Evolutionary conservation across 2,113 vertebrate genomes (phyloP).

Genomic region (Brachyistius frenatus): DNA sequence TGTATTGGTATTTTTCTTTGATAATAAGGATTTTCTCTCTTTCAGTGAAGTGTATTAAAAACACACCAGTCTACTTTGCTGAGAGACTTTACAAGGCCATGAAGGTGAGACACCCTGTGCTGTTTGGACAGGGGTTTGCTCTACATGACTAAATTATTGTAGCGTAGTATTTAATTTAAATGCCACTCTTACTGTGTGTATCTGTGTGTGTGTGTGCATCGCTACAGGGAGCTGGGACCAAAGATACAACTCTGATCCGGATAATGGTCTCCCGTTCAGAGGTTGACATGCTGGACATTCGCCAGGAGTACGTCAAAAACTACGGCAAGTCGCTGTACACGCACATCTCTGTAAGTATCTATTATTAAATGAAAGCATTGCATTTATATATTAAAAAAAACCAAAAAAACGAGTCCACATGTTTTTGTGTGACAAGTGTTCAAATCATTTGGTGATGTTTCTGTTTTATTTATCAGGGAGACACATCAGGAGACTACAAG

Average conservation of each 20-base stretch:
- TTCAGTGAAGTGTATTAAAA: constrained; percentile 97
- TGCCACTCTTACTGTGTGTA: not conserved
- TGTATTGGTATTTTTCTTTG: not conserved
- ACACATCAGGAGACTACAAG: constrained; percentile 97
- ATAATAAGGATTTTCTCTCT: constrained; percentile 34
- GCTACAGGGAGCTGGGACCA: constrained; percentile 92
- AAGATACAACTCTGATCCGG: constrained; percentile 93
- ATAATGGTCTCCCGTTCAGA: constrained; percentile 97
- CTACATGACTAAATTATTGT: not conserved
- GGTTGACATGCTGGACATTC: constrained; percentile 94
- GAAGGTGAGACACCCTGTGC: constrained; percentile 86
- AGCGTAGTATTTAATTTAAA: not conserved
- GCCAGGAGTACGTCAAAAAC: constrained; percentile 90
- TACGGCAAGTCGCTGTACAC: constrained; percentile 94
- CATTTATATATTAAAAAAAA: not conserved
- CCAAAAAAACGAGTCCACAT: no score
- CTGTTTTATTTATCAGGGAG: constrained; percentile 84
- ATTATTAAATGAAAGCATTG: not conserved
- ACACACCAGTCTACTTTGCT: constrained; percentile 93
- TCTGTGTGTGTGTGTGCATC: not conserved
- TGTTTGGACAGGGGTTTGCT: not conserved
- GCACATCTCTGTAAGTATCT: constrained; percentile 89
- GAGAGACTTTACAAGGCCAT: constrained; percentile 96
- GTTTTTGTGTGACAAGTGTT: not conserved
- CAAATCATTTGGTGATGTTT: constrained; percentile 16